Conservation (phyloP, 1,140 invertebrate species). For the Drosophila ficusphila region DNA sequence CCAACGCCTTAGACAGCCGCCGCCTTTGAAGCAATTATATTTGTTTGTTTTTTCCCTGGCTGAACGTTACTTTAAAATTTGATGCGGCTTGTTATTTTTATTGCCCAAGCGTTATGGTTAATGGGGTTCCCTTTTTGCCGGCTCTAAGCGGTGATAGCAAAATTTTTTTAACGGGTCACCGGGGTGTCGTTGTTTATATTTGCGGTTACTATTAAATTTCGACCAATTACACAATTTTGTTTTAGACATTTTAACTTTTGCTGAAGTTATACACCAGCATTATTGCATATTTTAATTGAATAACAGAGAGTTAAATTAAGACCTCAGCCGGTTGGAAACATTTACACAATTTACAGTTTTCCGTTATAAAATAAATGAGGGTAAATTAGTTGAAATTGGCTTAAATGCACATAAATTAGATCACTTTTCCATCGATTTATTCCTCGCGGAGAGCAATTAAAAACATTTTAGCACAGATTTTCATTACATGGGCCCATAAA, state of each 20-base stretch:
- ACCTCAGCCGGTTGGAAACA: neutral
- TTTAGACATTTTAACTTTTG: neutral
- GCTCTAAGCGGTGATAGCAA: slow-evolving; percentile 47
- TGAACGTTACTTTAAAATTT: slow-evolving; percentile 59
- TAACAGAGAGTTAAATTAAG: neutral
- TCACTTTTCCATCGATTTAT: slow-evolving; percentile 29
- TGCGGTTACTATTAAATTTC: slow-evolving; percentile 39
- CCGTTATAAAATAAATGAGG: slow-evolving; percentile 1
- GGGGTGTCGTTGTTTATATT: slow-evolving; percentile 38
- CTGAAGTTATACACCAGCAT: neutral
- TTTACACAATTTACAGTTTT: slow-evolving; percentile 1
- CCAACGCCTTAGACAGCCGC: slow-evolving; percentile 18
- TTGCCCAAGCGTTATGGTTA: slow-evolving; percentile 50
- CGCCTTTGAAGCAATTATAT: slow-evolving; percentile 45
- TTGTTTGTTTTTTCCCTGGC: slow-evolving; percentile 27
- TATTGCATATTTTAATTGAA: neutral
- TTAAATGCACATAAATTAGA: slow-evolving; percentile 41
- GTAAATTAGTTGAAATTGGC: slow-evolving; percentile 35
- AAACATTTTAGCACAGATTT: slow-evolving; percentile 40
- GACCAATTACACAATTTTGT: neutral
- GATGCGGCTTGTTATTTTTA: slow-evolving; percentile 69
- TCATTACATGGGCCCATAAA: slow-evolving; percentile 42
- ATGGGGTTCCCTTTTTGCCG: slow-evolving; percentile 17
- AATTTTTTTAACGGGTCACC: slow-evolving; percentile 58
- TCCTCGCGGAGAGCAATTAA: slow-evolving; percentile 19